phyloP scores from a whole-genome alignment of 1,140 invertebrate species.

The Conopomorpha cramerella region DNA sequence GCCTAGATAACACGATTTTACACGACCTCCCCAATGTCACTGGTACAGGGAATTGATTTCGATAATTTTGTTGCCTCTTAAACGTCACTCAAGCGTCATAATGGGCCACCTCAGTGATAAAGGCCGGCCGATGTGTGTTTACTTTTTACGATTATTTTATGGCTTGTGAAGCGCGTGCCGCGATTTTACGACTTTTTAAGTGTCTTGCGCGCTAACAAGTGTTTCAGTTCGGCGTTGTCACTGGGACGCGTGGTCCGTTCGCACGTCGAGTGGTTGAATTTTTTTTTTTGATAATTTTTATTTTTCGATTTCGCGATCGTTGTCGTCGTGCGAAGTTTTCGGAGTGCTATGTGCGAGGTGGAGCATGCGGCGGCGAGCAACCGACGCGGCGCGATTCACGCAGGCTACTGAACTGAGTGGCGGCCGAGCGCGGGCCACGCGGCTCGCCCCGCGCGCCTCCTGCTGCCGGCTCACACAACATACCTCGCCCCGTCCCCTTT shows the following conservation, averaged over 20 bases:
- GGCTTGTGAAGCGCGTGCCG: slow-evolving; percentile 38
- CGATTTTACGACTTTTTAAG: slow-evolving; percentile 53
- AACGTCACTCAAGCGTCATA: slow-evolving; percentile 58
- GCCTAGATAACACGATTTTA: slow-evolving; percentile 50
- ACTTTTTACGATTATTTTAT: slow-evolving; percentile 62
- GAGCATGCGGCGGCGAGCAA: slow-evolving; percentile 36
- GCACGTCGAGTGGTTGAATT: slow-evolving; percentile 9
- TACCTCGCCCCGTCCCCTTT: slow-evolving; percentile 56
- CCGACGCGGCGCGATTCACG: slow-evolving; percentile 47
- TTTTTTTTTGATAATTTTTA: slow-evolving; percentile 12
- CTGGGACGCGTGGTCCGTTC: slow-evolving; percentile 16
- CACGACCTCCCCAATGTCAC: slow-evolving; percentile 47
- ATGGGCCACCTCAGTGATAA: slow-evolving; percentile 52
- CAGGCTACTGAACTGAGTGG: slow-evolving; percentile 52
- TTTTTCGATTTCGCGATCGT: too few relatives aligned
- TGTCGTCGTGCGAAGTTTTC: not conserved
- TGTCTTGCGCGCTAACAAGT: slow-evolving; percentile 29
- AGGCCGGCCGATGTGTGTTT: slow-evolving; percentile 50
- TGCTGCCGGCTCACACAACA: slow-evolving; percentile 27
- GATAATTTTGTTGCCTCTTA: slow-evolving; percentile 57
- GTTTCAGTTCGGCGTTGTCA: slow-evolving; percentile 18
- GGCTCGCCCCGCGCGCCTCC: slow-evolving; percentile 27
- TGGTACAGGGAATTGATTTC: slow-evolving; percentile 42
- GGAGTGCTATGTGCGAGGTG: slow-evolving; percentile 13
- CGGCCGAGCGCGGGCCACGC: slow-evolving; percentile 25